phyloP scores from a whole-genome alignment of 2,888 invertebrate genomes.

The Pollenia amentaria region DNA sequence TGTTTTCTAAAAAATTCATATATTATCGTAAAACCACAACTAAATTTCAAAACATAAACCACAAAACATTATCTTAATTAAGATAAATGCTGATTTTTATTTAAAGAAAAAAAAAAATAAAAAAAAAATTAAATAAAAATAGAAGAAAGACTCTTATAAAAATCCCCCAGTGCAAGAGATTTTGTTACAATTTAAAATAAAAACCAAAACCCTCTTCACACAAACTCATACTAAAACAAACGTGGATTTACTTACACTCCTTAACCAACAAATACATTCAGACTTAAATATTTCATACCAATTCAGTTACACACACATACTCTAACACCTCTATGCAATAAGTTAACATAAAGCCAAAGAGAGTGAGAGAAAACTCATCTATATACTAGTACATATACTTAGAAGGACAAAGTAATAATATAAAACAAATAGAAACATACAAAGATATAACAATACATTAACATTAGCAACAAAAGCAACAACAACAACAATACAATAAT shows the following conservation, averaged over 20 bases:
- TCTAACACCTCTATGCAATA: neutral
- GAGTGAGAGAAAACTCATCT: constrained; percentile 32
- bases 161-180: constrained; percentile 60
- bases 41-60: constrained; percentile 67
- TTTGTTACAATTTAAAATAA: constrained; percentile 27
- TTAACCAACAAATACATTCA: constrained; percentile 44
- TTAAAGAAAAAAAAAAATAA: constrained; percentile 13
- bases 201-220: neutral
- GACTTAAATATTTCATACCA: constrained; percentile 4
- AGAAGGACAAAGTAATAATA: constrained; percentile 71
- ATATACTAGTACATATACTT: constrained; percentile 6
- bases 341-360: neutral
- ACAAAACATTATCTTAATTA: constrained; percentile 74
- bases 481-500: constrained; percentile 50
- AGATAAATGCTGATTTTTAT: constrained; percentile 67
- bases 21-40: constrained; percentile 63
- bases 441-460: constrained; percentile 55
- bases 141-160: constrained; percentile 18
- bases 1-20: neutral
- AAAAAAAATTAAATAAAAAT: neutral
- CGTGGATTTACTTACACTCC: constrained; percentile 34
- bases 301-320: neutral
- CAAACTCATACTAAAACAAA: neutral
- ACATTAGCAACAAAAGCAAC: constrained; percentile 40
- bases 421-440: constrained; percentile 26